These are phyloP conservation scores for Rynchops niger DNA, from an alignment of 2,113 vertebrate species.

Conservation along the genomic window DNA sequence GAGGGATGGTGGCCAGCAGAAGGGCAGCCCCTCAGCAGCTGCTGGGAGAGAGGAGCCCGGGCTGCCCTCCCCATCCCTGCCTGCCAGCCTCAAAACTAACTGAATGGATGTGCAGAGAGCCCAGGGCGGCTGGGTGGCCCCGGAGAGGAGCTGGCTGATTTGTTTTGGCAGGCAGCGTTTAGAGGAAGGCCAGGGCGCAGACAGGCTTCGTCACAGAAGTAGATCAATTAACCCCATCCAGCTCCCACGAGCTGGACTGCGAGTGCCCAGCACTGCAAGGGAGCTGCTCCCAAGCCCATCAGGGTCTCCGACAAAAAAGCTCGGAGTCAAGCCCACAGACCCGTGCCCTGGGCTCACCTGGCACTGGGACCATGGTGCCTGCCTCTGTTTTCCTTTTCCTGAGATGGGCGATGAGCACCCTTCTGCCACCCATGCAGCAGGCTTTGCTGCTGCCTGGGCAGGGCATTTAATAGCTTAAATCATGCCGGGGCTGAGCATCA, in stretches of 20 bases:
- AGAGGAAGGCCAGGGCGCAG: constrained; percentile 24
- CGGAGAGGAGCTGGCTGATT: constrained; percentile 22
- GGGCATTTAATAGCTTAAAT: neutral
- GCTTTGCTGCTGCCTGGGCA: neutral
- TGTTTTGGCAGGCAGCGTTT: constrained; percentile 51
- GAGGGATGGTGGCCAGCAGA: neutral
- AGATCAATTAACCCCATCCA: constrained; percentile 59
- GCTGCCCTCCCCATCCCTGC: neutral
- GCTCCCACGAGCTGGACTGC: neutral
- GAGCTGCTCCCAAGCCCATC: neutral
- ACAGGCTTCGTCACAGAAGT: constrained; percentile 30
- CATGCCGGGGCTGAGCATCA: neutral
- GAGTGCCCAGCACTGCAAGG: neutral
- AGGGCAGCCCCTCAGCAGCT: constrained; percentile 1
- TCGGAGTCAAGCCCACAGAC: accelerated
- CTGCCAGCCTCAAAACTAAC: constrained; percentile 5
- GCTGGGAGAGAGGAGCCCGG: neutral
- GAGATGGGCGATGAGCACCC: neutral
- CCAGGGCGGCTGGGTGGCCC: neutral
- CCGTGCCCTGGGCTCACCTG: accelerated
- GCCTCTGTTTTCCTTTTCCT: neutral
- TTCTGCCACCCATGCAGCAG: neutral
- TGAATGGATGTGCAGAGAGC: constrained; percentile 25
- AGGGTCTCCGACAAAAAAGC: neutral
- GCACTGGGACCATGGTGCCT: neutral